phyloP scores from a whole-genome alignment of 2,113 vertebrate genomes.

The Nicator chloris region DNA sequence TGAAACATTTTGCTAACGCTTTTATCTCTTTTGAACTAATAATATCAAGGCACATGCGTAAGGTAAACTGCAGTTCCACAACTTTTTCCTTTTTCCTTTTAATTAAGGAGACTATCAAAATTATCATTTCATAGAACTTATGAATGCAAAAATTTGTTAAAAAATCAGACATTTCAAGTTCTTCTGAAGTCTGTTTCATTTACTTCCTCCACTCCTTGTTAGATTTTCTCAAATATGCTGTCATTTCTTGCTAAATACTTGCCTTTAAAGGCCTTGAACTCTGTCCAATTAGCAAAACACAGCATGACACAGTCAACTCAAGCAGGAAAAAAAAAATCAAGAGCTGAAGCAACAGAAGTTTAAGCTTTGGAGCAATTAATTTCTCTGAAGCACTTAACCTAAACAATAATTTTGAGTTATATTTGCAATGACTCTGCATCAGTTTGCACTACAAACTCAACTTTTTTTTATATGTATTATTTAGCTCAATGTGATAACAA shows the following conservation, averaged over 20 bases:
- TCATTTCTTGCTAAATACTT: slow-evolving; percentile 20
- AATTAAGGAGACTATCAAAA: background rate
- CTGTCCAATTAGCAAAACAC: background rate
- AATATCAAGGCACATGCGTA: background rate
- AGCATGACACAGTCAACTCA: background rate
- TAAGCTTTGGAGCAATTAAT: background rate
- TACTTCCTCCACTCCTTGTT: background rate
- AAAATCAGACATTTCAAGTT: background rate
- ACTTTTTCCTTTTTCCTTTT: background rate
- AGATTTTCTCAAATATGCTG: background rate
- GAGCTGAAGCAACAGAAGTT: background rate
- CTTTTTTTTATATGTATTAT: background rate
- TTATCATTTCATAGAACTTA: background rate
- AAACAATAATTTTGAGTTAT: background rate
- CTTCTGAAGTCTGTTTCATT: background rate
- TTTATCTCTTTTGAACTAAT: background rate
- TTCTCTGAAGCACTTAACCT: background rate
- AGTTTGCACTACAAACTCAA: background rate
- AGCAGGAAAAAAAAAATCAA: background rate
- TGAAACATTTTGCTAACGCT: background rate
- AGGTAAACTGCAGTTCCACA: background rate
- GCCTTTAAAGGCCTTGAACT: slow-evolving; percentile 17
- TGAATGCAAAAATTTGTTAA: background rate
- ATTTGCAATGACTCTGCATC: background rate
- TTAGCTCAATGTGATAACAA: background rate